A percentile compares a stretch with the other conserved stretches of the same genome.
phyloP scores from a whole-genome alignment of 2,797 vertebrate genomes.

The Micropoecilia bifurca region DNA sequence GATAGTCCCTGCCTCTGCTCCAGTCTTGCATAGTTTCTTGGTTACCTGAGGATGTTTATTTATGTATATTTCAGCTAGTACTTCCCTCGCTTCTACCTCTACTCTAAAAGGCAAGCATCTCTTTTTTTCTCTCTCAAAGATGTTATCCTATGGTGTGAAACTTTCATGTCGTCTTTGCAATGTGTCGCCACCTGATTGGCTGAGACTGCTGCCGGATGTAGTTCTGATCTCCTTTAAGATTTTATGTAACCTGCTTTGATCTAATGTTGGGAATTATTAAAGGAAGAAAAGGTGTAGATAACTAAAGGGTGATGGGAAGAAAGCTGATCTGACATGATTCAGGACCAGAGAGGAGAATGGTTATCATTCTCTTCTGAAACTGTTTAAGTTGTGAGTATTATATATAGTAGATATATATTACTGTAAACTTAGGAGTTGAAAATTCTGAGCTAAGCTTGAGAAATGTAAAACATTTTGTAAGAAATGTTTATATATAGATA shows the following conservation, averaged over 20 bases:
- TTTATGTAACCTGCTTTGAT: conserved; percentile 63
- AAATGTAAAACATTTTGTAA: neutral
- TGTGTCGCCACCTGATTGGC: conserved; percentile 59
- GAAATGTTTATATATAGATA: neutral
- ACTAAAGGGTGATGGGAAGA: conserved; percentile 44
- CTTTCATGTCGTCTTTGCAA: conserved; percentile 23
- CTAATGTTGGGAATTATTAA: conserved; percentile 58
- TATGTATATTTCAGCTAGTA: conserved; percentile 62
- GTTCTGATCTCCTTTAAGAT: conserved; percentile 8
- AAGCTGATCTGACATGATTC: conserved; percentile 42
- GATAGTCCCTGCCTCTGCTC: conserved; percentile 50
- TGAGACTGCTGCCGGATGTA: conserved; percentile 38
- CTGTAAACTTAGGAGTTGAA: neutral
- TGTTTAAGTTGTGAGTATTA: conserved; percentile 21
- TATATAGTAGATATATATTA: neutral
- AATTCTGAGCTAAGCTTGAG: neutral
- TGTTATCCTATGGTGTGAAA: conserved; percentile 40
- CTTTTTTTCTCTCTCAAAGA: conserved; percentile 58
- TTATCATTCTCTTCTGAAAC: conserved; percentile 34
- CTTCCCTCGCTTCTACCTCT: conserved; percentile 1
- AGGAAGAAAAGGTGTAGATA: conserved; percentile 50
- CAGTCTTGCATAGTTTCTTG: conserved; percentile 56
- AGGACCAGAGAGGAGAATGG: conserved; percentile 23
- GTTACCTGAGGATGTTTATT: conserved; percentile 68
- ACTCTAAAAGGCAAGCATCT: conserved; percentile 32